Conservation (phyloP, 1,140 invertebrate species). For the Bombus balteatus region DNA sequence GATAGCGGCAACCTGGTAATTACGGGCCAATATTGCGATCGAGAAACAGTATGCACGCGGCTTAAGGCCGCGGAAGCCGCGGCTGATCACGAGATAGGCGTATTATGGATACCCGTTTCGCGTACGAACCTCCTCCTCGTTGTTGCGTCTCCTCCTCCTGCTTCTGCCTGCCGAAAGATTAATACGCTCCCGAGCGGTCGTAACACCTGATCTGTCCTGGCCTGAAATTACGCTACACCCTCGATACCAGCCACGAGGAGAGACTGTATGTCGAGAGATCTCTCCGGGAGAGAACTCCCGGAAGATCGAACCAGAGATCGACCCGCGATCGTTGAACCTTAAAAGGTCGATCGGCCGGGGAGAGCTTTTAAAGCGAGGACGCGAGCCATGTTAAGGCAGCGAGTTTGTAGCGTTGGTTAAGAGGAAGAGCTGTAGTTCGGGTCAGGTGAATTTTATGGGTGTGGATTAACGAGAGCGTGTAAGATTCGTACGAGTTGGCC, state of each 20-base stretch:
- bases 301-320: constrained; percentile 59
- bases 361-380: constrained; percentile 21
- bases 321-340: constrained; percentile 63
- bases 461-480: too few species aligned
- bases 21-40: constrained; percentile 77
- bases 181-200: constrained; percentile 61
- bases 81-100: constrained; percentile 77
- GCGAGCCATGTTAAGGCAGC: not conserved
- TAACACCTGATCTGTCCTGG: constrained; percentile 72
- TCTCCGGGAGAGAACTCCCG: constrained; percentile 49
- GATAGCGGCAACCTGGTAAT: constrained; percentile 70
- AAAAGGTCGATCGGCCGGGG: constrained; percentile 37
- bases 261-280: not conserved
- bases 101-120: constrained; percentile 76
- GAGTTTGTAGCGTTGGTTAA: not conserved
- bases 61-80: constrained; percentile 54
- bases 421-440: not conserved
- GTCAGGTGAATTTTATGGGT: not conserved
- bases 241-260: constrained; percentile 12
- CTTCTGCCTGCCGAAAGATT: constrained; percentile 63
- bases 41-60: constrained; percentile 67
- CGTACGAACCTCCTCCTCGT: constrained; percentile 45
- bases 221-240: constrained; percentile 64
- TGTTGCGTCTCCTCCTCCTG: constrained; percentile 38
- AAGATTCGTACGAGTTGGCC: too few species aligned